Percentiles rank a stretch among this genome's conserved stretches.
phyloP scores from a whole-genome alignment of 2,797 vertebrate species.

The Darevskia mixta region DNA sequence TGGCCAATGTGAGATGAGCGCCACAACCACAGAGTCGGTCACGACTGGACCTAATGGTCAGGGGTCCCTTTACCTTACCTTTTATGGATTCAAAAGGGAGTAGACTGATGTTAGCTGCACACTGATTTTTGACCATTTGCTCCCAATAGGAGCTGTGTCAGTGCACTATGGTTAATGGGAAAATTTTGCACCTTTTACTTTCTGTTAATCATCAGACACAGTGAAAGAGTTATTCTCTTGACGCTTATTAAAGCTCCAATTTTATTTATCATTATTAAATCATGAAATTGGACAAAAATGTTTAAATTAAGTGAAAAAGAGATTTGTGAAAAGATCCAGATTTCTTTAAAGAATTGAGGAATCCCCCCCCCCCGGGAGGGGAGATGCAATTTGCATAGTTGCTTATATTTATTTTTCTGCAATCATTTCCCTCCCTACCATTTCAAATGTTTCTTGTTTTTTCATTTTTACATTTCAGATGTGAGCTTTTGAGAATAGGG shows the following conservation, averaged over 20 bases:
- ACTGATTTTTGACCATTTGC: neutral
- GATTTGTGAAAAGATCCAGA: slow-evolving; percentile 76
- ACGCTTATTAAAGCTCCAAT: slow-evolving; percentile 74
- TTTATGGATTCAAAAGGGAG: slow-evolving; percentile 56
- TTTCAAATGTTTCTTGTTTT: neutral
- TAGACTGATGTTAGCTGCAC: slow-evolving; percentile 35
- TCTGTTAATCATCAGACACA: slow-evolving; percentile 67
- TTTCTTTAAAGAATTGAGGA: slow-evolving; percentile 68
- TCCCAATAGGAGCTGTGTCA: neutral
- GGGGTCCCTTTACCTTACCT: too few species aligned
- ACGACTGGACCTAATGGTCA: too few species aligned
- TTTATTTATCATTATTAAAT: slow-evolving; percentile 81
- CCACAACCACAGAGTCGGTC: too few species aligned
- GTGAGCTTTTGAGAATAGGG: neutral
- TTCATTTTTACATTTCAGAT: neutral
- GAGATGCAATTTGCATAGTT: slow-evolving; percentile 46
- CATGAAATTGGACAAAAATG: slow-evolving; percentile 76
- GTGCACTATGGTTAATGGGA: slow-evolving; percentile 39
- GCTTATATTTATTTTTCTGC: slow-evolving; percentile 6
- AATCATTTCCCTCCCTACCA: neutral
- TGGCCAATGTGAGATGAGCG: too few species aligned
- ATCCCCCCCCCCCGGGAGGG: slow-evolving; percentile 65
- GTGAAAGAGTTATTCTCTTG: slow-evolving; percentile 70
- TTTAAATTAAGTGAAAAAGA: slow-evolving; percentile 78
- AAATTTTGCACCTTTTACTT: slow-evolving; percentile 50